Conservation (phyloP, 64 coral and sea anemone genomes). For the Anthopleura sola region DNA sequence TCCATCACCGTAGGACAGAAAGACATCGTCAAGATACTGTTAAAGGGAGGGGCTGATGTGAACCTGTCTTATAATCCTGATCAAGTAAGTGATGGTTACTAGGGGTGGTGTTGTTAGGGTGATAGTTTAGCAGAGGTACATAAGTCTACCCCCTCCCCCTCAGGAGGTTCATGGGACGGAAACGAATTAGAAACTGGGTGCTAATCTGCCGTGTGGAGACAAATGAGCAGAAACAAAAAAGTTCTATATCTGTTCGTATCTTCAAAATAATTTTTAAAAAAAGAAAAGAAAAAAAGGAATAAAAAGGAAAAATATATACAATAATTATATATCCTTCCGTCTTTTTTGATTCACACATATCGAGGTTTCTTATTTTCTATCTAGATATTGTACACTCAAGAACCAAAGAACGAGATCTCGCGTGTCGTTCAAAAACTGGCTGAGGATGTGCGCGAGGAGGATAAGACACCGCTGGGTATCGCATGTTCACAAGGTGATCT, state of each 20-base stretch:
- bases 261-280: too few relatives aligned
- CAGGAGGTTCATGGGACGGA: too few relatives aligned
- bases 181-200: too few relatives aligned
- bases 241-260: too few relatives aligned
- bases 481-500: conserved; percentile 51
- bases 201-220: too few relatives aligned
- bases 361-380: neutral
- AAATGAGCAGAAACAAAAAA: too few relatives aligned
- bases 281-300: too few relatives aligned
- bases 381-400: neutral
- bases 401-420: conserved; percentile 22
- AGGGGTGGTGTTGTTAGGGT: neutral
- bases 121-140: too few relatives aligned
- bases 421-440: conserved; percentile 16
- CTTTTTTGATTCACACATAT: too few relatives aligned
- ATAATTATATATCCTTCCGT: too few relatives aligned
- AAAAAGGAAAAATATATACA: too few relatives aligned
- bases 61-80: conserved; percentile 57
- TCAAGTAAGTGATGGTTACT: neutral
- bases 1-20: conserved; percentile 74
- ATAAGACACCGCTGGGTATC: conserved; percentile 51
- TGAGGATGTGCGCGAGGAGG: conserved; percentile 17
- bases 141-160: neutral
- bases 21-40: conserved; percentile 64
- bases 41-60: conserved; percentile 62